phyloP scores from a whole-genome alignment of 2,797 vertebrate species.

The Arrhamphus sclerolepis region DNA sequence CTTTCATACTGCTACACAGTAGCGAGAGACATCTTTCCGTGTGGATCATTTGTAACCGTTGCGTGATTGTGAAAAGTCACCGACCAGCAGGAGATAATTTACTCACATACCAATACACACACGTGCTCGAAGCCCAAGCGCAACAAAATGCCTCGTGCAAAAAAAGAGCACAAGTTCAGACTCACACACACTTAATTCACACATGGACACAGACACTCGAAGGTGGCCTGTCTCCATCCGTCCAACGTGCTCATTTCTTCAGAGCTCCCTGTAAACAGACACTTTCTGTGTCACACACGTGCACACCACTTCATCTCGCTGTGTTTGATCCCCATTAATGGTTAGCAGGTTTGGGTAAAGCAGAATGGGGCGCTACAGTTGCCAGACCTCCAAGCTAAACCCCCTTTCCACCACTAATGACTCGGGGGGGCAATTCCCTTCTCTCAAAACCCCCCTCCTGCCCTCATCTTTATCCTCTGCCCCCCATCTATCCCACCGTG shows the following conservation, averaged over 20 bases:
- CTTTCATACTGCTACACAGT: neutral
- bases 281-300: neutral
- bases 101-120: neutral
- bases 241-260: conserved; percentile 22
- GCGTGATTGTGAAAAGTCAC: neutral
- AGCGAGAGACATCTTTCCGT: neutral
- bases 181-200: conserved; percentile 21
- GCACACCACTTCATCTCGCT: conserved; percentile 39
- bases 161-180: conserved; percentile 7
- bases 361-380: conserved; percentile 42
- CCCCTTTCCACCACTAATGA: conserved; percentile 62
- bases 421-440: conserved; percentile 67
- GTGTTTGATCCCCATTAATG: conserved; percentile 72
- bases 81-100: neutral
- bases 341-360: conserved; percentile 63
- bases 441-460: conserved; percentile 37
- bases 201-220: conserved; percentile 18
- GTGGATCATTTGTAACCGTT: neutral
- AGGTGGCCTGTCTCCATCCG: conserved; percentile 26
- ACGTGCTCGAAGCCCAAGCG: neutral
- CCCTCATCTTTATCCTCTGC: conserved; percentile 66
- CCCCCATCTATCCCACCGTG: conserved; percentile 56
- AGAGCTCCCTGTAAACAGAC: conserved; percentile 12
- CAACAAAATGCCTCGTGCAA: conserved; percentile 17
- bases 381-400: conserved; percentile 60